Evolutionary conservation across 2,113 vertebrate species (phyloP), one percentile per base, ranked within the genome.

Genomic region (Zingel zingel): DNA sequence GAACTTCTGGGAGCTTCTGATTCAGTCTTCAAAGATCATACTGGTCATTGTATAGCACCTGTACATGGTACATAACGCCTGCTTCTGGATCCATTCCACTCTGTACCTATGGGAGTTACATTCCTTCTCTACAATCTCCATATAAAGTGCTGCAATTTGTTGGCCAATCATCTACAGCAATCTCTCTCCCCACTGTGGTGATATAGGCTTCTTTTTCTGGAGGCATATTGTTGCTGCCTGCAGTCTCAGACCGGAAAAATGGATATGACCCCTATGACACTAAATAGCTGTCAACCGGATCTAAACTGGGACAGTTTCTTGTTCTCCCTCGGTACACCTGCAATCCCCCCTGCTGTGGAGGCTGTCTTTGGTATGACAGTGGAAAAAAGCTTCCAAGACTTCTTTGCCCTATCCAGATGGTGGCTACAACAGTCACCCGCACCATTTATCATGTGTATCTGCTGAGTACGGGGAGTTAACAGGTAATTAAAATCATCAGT

Each of bases 401-500:
- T 62, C 64, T 78, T 75, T 79, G 79, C 86, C 75, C 82, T 77
- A 85, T 86, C 90, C 92, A 92, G 92, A 94, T 90, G 92, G 90
- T 88, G 86, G 87, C 71, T 86, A 74, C 86, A 86, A 74, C 78
- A 83, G 80, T 77, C 84, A 77, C 81, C 77, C 25, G 36, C 53
- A 85, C 81, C 87, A 93, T 93, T 92, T 90, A 93, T 94, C 89
- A 93, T 85, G 85, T 93, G 92, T 92, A 90, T 93, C 90, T 94
- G 91, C 93, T 86, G 91, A 89, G 89, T 83, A 89, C 85, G 81
- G 90, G 85, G 87, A 87, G 91, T 92, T 94, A 92, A 93, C 86
- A 89, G 89, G 92, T 93, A 93, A 94, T 94, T 94, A 92, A 93
- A 92, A 93, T 89, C 88, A 93, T 93, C 90, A 90, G 87, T 94